Evolutionary conservation across 2,888 invertebrate species (phyloP), one percentile per base, ranked within the genome.

Genomic region (Thymelicus lineola): DNA sequence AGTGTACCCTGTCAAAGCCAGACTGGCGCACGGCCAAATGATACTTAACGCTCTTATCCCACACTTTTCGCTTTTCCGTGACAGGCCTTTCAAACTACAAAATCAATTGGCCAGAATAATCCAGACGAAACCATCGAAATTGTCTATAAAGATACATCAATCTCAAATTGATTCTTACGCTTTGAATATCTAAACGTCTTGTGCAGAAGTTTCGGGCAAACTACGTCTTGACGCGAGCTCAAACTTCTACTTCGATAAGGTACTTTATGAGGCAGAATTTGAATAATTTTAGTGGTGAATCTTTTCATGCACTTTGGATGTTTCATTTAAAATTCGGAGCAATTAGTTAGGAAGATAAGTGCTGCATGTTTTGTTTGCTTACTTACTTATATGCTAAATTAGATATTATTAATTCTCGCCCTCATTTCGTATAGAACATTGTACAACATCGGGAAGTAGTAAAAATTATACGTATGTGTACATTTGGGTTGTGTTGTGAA

Each of bases 21-120:
- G 17, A 45, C 64, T 70, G 64, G 70, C 64, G 59, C 10, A 17
- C 17, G 14, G 69, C 69, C 69, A 69, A 64, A 64, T 59, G 59
- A 64, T 64, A 53, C 64, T 70, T 70, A 64, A 64, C 45, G 64
- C 70, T 70, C 70, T 60, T 64, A 70, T 70, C 70, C 64, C 17
- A 70, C 70, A 70, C 70, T 70, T 70, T 70, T 53, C 70, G 59
- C 50, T 50, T 64, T 58, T 46, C 63, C 57, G 50, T 59, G 64
- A 70, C 69, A 70, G 63, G 50, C 14, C 38, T 70, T 70, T 70
- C 59, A 64, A 70, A 64, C 45, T 42, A 28, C 45, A 45, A 59
- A 64, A 60, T 70, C 70, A 64, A 70, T 70, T 70, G 64, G 64
- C 53, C 17, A 6, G 15, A 7, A 12, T 50, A 15, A 10, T 9